These are phyloP conservation scores for Apaloderma vittatum DNA, from an alignment of 2,113 vertebrate genomes.

Conservation along the genomic window DNA sequence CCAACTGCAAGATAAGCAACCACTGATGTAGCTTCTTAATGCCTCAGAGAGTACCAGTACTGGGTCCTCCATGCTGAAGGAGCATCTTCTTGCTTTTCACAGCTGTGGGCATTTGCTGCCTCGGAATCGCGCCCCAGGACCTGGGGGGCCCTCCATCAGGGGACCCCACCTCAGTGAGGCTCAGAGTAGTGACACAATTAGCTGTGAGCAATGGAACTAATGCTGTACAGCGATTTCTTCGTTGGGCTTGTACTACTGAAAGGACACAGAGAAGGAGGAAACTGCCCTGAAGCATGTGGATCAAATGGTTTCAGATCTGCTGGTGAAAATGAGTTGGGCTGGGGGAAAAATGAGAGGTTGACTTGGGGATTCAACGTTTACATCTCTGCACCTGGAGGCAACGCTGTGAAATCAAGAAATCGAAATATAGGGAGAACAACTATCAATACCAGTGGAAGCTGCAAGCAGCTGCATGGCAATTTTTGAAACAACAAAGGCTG, in stretches of 20 bases:
- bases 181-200: background rate
- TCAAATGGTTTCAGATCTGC: background rate
- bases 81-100: rapidly evolving
- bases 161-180: background rate
- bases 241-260: background rate
- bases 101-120: background rate
- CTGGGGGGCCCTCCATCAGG: rapidly evolving
- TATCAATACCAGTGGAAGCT: background rate
- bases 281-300: background rate
- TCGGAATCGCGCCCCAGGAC: rapidly evolving
- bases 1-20: background rate
- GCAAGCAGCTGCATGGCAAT: background rate
- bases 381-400: background rate
- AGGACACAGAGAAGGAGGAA: background rate
- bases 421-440: background rate
- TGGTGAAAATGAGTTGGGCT: background rate
- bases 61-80: rapidly evolving
- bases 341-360: background rate
- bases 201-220: background rate
- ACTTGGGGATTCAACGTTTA: background rate
- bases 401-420: background rate
- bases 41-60: background rate
- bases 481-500: background rate
- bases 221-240: background rate
- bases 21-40: rapidly evolving